Percentiles rank a stretch among this genome's conserved stretches.
Conservation (phyloP, 1,140 invertebrate species). For the Papilio xuthus region DNA sequence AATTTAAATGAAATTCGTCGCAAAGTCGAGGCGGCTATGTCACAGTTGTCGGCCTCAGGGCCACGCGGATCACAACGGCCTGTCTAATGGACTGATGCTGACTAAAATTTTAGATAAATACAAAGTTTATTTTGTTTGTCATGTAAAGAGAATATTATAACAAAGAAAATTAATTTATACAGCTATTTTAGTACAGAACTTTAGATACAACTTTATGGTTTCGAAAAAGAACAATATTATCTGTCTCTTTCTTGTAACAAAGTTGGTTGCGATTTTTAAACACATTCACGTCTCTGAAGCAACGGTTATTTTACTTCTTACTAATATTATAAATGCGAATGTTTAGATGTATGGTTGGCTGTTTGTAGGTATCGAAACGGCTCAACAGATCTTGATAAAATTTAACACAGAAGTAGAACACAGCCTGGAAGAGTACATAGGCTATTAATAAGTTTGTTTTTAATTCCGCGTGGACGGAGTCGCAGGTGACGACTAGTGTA, state of each 20-base stretch:
- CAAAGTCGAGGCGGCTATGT: constrained; percentile 25
- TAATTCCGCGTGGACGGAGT: no score
- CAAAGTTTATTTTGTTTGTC: constrained; percentile 6
- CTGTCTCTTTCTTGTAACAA: no score
- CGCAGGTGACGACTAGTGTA: no score
- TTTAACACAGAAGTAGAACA: no score
- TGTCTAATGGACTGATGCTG: constrained; percentile 3
- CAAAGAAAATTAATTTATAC: constrained; percentile 2
- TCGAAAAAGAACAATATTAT: not conserved
- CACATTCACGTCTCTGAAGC: not conserved
- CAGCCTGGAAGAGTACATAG: no score
- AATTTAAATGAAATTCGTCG: constrained; percentile 38
- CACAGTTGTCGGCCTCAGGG: constrained; percentile 26
- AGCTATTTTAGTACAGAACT: not conserved
- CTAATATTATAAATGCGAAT: no score
- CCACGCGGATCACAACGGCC: not conserved
- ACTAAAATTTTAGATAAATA: not conserved
- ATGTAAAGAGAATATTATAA: not conserved
- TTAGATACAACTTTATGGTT: not conserved
- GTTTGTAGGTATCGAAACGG: no score
- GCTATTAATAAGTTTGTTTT: no score
- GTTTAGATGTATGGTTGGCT: no score
- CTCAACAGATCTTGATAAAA: no score
- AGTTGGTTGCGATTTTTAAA: not conserved
- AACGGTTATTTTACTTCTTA: no score